Conservation (phyloP, 2,797 vertebrate genomes). For the Bovichtus diacanthus region DNA sequence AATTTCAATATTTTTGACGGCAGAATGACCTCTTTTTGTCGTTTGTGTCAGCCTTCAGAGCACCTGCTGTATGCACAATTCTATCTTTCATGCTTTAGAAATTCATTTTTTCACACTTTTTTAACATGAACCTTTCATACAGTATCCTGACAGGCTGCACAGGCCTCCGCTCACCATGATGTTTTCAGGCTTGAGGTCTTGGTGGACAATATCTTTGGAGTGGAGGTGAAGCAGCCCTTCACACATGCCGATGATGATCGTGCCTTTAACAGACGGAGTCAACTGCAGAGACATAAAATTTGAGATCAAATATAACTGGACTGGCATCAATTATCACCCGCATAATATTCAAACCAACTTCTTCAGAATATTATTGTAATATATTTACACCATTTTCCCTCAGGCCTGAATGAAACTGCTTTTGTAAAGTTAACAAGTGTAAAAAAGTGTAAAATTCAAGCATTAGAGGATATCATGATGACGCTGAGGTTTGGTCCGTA, state of each 20-base stretch:
- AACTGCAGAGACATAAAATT: slow-evolving; percentile 59
- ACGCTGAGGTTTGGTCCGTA: not conserved
- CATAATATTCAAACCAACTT: not conserved
- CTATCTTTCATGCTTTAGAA: not conserved
- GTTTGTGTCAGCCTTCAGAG: not conserved
- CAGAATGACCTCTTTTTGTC: not conserved
- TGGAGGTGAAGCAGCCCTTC: slow-evolving; percentile 83
- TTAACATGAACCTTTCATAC: not conserved
- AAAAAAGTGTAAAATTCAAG: not conserved
- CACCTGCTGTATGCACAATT: not conserved
- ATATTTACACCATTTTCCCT: not conserved
- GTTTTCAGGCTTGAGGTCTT: slow-evolving; percentile 87
- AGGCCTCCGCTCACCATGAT: slow-evolving; percentile 81
- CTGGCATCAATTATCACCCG: not conserved
- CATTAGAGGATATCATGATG: not conserved
- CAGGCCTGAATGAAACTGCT: not conserved
- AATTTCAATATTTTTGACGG: not conserved
- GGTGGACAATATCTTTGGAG: slow-evolving; percentile 83
- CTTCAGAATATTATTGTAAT: no score
- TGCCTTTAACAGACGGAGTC: slow-evolving; percentile 66
- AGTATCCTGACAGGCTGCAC: not conserved
- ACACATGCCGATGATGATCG: slow-evolving; percentile 84
- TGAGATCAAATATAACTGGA: slow-evolving; percentile 11
- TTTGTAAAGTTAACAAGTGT: not conserved
- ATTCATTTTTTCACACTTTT: no score